Evolutionary conservation across 1,140 invertebrate species (phyloP).

Genomic region (Akabosia matsudoensis): DNA sequence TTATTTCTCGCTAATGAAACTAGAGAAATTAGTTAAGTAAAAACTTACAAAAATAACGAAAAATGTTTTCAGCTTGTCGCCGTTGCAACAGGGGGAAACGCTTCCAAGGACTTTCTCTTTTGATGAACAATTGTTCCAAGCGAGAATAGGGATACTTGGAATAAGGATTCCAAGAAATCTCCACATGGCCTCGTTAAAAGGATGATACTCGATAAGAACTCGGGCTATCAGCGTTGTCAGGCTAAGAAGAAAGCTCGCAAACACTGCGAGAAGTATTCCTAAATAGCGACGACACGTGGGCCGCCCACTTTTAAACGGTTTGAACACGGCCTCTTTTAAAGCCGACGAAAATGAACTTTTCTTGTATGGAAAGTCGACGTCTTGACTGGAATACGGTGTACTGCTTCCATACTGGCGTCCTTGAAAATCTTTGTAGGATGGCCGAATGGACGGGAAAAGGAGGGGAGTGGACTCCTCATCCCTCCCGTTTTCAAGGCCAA

Average conservation of each 20-base stretch:
- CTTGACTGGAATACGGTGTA: background rate
- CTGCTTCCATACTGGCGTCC: background rate
- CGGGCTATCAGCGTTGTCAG: constrained; percentile 11
- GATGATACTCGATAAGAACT: constrained; percentile 16
- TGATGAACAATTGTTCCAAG: background rate
- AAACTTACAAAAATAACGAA: constrained; percentile 5
- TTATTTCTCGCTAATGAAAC: too few species aligned
- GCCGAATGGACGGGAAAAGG: background rate
- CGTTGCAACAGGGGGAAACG: background rate
- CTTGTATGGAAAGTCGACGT: background rate
- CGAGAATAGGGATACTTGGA: background rate
- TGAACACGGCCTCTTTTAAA: background rate
- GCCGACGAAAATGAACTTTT: background rate
- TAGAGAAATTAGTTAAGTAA: background rate
- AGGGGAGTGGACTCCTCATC: background rate
- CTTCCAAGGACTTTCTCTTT: background rate
- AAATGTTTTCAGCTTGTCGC: background rate
- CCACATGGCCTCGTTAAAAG: constrained; percentile 7
- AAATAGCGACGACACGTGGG: background rate
- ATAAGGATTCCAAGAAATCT: constrained; percentile 16
- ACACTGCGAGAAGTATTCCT: constrained; percentile 15
- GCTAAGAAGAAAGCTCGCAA: constrained; percentile 5
- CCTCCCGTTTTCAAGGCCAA: background rate
- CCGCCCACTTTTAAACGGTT: background rate
- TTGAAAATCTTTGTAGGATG: background rate